phyloP scores from a whole-genome alignment of 2,113 vertebrate genomes.

The Elephas maximus region DNA sequence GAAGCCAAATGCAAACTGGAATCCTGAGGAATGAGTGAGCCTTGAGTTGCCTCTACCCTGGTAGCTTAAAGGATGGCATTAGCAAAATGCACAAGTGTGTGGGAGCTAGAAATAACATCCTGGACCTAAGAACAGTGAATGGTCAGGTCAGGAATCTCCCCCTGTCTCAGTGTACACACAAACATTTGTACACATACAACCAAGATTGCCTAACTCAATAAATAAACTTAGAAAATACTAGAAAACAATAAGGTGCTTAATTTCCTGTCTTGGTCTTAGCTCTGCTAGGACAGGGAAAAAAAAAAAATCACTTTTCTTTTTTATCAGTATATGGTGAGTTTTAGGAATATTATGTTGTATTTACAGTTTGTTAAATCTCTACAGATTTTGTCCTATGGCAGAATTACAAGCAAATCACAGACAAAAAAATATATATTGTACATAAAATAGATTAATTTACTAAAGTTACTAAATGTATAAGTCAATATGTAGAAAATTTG shows the following conservation, averaged over 20 bases:
- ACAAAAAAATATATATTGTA: not conserved
- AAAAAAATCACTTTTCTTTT: not conserved
- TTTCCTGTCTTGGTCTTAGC: not conserved
- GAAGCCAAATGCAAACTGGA: not conserved
- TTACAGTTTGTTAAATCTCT: not conserved
- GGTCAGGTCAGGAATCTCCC: not conserved
- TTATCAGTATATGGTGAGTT: not conserved
- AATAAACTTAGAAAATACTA: not conserved
- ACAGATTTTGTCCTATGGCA: not conserved
- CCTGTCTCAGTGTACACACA: not conserved
- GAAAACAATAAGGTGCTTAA: not conserved
- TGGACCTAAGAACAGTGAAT: not conserved
- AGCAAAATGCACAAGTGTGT: not conserved
- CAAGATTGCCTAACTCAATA: not conserved
- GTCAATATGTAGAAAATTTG: not conserved
- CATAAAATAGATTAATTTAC: slow-evolving; percentile 11
- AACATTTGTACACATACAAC: not conserved
- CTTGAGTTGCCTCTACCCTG: not conserved
- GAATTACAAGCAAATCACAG: slow-evolving; percentile 35
- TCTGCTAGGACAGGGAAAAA: not conserved
- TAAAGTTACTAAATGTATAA: not conserved
- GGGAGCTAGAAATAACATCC: not conserved
- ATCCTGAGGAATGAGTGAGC: not conserved
- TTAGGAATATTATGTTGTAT: slow-evolving; percentile 17
- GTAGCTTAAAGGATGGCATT: not conserved